Conservation (phyloP, 2,797 vertebrate species). For the Sciurus vulgaris region DNA sequence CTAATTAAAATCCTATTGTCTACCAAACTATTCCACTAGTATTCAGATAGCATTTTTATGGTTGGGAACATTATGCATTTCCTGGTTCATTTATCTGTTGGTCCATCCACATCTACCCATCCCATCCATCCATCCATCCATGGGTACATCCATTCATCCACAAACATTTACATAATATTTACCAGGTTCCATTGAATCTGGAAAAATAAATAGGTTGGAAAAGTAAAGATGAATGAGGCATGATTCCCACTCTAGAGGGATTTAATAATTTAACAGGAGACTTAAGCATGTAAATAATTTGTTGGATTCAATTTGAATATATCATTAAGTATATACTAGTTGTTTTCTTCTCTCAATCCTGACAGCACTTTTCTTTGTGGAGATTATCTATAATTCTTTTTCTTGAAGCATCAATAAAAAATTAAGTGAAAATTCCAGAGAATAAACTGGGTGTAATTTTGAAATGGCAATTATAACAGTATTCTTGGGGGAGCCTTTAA, state of each 20-base stretch:
- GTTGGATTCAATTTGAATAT: not conserved
- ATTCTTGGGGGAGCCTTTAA: not conserved
- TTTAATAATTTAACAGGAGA: constrained; percentile 30
- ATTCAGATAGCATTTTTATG: not conserved
- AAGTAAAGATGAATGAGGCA: not conserved
- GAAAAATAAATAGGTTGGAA: not conserved
- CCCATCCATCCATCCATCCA: not conserved
- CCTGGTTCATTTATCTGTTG: not conserved
- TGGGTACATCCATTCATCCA: not conserved
- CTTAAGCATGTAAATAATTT: not conserved
- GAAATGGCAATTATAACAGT: not conserved
- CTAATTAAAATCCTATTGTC: constrained; percentile 1
- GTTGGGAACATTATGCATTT: constrained; percentile 3
- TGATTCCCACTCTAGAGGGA: not conserved
- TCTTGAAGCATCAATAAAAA: not conserved
- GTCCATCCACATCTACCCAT: too few relatives aligned
- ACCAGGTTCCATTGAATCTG: not conserved
- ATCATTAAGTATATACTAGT: not conserved
- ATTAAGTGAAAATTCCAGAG: not conserved
- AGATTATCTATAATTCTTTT: constrained; percentile 9
- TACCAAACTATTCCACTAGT: not conserved
- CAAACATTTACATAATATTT: constrained; percentile 21
- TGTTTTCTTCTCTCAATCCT: not conserved
- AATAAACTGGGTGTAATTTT: not conserved
- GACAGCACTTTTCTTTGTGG: not conserved